Base-by-base conservation (phyloP, 1,140 invertebrate species). In the Pentalonia nigronervosa region DNA sequence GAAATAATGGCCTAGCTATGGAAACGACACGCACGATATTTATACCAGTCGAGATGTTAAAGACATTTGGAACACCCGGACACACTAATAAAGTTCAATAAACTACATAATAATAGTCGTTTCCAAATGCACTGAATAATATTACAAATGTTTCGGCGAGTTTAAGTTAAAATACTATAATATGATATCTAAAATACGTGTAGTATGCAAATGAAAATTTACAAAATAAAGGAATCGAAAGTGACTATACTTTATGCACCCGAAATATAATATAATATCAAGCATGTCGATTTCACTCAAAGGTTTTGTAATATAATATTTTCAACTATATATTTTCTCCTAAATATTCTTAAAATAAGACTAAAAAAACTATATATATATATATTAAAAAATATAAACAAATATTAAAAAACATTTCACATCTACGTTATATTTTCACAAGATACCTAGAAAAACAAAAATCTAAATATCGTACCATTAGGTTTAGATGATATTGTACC, bases 41-140 rank as follows among this genome's bases (percentile, higher is more conserved):
- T 89, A 89, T 89, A 89, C 88, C 34, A 89, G 88, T 56, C 50
- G 25, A 89, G 88, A 89, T 56, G 88, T 89, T 89, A 89, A 89
- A 56, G 88, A 89, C 88, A 41, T 89, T 89, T 56, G 36, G 88
- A 89, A 89, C 50, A 89, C 88, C 88, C 88, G 88, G 50, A 89
- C 50, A 41, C 88, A 48, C 34, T 34, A 41, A 89, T 89, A 89
- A 89, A 56, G 88, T 56, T 56, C 88, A 89, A 89, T 89, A 89
- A 89, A 89, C 34, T 56, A 56, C 48, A 56, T 36, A 36, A 53
- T 56, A 89, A 89, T 53, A 89, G 48, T 53, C 36, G 48, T 53
- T 53, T 89, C 34, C 23, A 53, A 89, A 89, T 41, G 50, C 30
- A 89, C 53, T 89, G 88, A 89, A 89, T 89, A 89, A 36, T 56